A percentile compares a stretch with the other conserved stretches of the same genome.
These are phyloP conservation scores for Netelia melanura DNA, from an alignment of 2,888 invertebrate species.

Conservation along the genomic window DNA sequence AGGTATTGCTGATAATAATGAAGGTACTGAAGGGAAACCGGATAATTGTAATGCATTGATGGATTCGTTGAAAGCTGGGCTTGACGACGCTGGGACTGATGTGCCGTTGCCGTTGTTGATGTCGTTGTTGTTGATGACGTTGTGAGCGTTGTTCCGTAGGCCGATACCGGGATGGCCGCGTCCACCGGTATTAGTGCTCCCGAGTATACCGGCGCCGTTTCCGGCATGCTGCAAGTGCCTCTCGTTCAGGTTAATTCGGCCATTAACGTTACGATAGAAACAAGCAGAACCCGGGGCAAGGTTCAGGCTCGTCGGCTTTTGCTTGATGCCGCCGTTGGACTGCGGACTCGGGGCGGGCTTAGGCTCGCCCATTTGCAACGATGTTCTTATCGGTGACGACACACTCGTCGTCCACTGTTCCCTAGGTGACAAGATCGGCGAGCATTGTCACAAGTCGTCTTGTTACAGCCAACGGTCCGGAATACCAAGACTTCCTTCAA, in stretches of 20 bases:
- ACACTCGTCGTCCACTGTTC: conserved; percentile 32
- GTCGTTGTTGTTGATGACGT: conserved; percentile 67
- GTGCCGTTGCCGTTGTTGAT: conserved; percentile 58
- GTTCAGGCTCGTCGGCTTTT: conserved; percentile 82
- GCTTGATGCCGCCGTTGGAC: conserved; percentile 83
- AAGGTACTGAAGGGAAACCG: conserved; percentile 79
- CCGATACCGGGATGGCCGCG: conserved; percentile 57
- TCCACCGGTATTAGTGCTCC: conserved; percentile 39
- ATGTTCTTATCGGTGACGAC: conserved; percentile 57
- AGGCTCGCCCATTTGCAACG: conserved; percentile 83
- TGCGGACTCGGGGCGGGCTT: conserved; percentile 82
- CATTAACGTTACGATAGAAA: conserved; percentile 84
- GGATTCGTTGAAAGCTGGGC: conserved; percentile 71
- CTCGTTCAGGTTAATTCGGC: conserved; percentile 83
- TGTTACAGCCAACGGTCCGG: not conserved
- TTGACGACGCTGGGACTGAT: conserved; percentile 68
- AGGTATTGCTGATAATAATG: conserved; percentile 79
- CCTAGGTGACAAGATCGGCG: conserved; percentile 61
- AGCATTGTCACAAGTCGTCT: conserved; percentile 46
- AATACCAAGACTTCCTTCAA: not conserved
- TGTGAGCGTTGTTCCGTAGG: conserved; percentile 68
- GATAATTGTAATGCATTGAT: conserved; percentile 75
- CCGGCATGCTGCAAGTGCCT: conserved; percentile 81
- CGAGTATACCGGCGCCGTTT: conserved; percentile 45
- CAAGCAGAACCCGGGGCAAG: conserved; percentile 82